Evolutionary conservation across 2,113 vertebrate species (phyloP).

Genomic region (Mesembrinibis cayennensis): DNA sequence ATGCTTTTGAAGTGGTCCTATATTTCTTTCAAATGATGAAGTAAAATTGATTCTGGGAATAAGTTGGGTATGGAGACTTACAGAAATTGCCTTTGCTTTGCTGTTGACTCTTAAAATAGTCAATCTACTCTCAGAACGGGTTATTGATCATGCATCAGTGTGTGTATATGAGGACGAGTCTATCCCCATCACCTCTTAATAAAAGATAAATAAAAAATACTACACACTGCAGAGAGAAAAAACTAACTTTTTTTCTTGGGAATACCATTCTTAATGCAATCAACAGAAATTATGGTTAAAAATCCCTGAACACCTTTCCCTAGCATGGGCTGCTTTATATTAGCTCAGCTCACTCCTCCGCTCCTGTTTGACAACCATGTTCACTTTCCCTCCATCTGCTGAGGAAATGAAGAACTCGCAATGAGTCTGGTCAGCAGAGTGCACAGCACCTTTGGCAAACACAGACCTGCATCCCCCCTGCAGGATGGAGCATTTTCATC

Average conservation of each 20-base stretch:
- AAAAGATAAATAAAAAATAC: background rate
- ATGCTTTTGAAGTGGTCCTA: background rate
- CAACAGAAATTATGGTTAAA: background rate
- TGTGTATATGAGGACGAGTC: background rate
- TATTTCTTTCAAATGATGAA: background rate
- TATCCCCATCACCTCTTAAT: background rate
- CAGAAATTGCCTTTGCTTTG: background rate
- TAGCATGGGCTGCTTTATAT: background rate
- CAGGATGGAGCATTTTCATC: background rate
- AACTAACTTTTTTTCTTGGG: background rate
- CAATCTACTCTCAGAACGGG: background rate
- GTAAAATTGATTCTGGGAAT: background rate
- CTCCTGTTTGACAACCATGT: background rate
- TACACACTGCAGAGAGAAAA: background rate
- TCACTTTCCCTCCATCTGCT: background rate
- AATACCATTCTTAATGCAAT: background rate
- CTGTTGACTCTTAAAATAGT: background rate
- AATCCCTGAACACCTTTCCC: background rate
- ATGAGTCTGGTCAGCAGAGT: background rate
- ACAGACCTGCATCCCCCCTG: background rate
- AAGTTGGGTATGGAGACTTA: background rate
- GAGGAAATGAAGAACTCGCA: background rate
- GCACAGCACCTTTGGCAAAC: background rate
- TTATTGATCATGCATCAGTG: background rate
- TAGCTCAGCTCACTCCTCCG: background rate